Evolutionary conservation across 2,113 vertebrate species (phyloP).

Genomic region (Nothoprocta pentlandii): DNA sequence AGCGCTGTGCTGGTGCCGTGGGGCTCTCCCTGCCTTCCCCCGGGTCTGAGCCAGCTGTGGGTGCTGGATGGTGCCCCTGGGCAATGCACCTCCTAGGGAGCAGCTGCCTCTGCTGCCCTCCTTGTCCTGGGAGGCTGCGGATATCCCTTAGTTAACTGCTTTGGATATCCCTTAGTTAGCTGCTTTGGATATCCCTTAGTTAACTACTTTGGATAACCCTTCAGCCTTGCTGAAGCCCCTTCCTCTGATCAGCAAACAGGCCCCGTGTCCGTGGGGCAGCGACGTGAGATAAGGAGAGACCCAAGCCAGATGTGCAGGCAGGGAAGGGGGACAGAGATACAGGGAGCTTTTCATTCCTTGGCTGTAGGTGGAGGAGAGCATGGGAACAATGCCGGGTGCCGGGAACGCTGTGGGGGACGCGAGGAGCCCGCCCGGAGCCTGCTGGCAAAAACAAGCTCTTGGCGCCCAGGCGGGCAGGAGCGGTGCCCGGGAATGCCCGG

Average conservation of each 20-base stretch:
- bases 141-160: too few relatives aligned
- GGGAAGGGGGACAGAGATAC: conserved; percentile 8
- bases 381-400: conserved; percentile 75
- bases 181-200: too few relatives aligned
- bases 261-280: background rate
- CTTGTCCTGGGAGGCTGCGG: background rate
- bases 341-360: conserved; percentile 73
- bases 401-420: conserved; percentile 67
- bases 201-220: too few relatives aligned
- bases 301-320: conserved; percentile 21
- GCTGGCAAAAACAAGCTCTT: conserved; percentile 73
- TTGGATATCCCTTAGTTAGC: too few relatives aligned
- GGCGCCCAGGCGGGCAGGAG: conserved; percentile 16
- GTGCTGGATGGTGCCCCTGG: too few relatives aligned
- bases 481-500: conserved; percentile 51
- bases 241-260: background rate
- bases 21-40: background rate
- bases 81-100: background rate
- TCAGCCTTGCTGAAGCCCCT: background rate
- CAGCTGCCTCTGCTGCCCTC: background rate
- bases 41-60: background rate
- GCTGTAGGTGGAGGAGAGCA: conserved; percentile 80
- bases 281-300: background rate
- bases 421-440: conserved; percentile 58
- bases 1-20: background rate